These are phyloP conservation scores for Dromiciops gliroides DNA, from an alignment of 2,113 vertebrate genomes.

Conservation along the genomic window DNA sequence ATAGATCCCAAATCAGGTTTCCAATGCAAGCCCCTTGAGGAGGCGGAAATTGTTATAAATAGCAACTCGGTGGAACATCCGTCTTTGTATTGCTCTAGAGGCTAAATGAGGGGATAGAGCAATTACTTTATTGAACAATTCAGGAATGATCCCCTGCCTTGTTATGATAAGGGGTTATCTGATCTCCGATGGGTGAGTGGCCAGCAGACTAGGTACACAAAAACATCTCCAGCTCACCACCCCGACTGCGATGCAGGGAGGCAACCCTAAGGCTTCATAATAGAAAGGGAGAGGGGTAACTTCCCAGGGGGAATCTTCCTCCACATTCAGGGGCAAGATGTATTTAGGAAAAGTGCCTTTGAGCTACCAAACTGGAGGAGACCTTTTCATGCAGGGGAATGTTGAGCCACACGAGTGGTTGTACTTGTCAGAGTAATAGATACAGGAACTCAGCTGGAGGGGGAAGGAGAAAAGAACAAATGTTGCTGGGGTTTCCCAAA, in stretches of 20 bases:
- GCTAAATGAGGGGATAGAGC: slow-evolving; percentile 73
- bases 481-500: neutral
- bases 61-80: slow-evolving; percentile 70
- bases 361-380: neutral
- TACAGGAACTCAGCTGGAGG: neutral
- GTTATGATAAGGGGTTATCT: slow-evolving; percentile 78
- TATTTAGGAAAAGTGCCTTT: neutral
- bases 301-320: slow-evolving; percentile 44
- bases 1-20: slow-evolving; percentile 75
- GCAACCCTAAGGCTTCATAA: neutral
- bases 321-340: neutral
- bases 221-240: neutral
- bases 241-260: neutral
- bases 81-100: slow-evolving; percentile 63
- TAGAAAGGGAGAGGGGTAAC: slow-evolving; percentile 1
- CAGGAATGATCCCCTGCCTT: slow-evolving; percentile 74
- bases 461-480: slow-evolving; percentile 10
- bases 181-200: slow-evolving; percentile 63
- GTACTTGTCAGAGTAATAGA: slow-evolving; percentile 47
- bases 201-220: slow-evolving; percentile 9
- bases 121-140: slow-evolving; percentile 78
- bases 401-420: neutral
- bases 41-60: slow-evolving; percentile 77
- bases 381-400: neutral
- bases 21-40: slow-evolving; percentile 65